Percentiles rank a stretch among this genome's conserved stretches.
phyloP scores from a whole-genome alignment of 2,797 vertebrate genomes.

The Poeciliopsis turneri region DNA sequence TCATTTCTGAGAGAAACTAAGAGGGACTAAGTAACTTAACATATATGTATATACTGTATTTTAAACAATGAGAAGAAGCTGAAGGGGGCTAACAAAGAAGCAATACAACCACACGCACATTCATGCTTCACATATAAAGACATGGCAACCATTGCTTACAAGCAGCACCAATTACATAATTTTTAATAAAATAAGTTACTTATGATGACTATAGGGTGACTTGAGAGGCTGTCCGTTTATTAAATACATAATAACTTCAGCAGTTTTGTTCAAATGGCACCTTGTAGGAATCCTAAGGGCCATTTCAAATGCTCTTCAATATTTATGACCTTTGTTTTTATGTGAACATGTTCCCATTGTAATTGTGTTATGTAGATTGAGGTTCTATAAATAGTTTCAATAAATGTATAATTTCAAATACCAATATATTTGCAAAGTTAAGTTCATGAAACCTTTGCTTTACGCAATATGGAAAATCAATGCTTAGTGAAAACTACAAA shows the following conservation, averaged over 20 bases:
- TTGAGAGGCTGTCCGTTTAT: neutral
- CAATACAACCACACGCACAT: neutral
- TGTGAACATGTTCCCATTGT: neutral
- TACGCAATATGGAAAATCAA: neutral
- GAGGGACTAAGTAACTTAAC: neutral
- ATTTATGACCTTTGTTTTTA: neutral
- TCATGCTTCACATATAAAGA: neutral
- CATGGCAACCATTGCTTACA: neutral
- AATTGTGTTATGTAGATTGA: neutral
- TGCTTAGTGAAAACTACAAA: neutral
- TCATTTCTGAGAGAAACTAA: neutral
- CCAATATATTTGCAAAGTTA: constrained; percentile 19
- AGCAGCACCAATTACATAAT: neutral
- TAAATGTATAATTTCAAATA: neutral
- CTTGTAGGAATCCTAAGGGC: too few relatives aligned
- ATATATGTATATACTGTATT: neutral
- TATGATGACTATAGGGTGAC: neutral
- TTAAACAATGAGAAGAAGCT: neutral
- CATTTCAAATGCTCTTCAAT: neutral
- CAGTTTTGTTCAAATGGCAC: neutral
- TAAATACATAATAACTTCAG: neutral
- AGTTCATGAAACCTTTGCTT: neutral
- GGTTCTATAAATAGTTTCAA: neutral
- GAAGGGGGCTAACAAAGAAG: neutral
- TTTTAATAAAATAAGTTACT: neutral